Evolutionary conservation across 2,797 vertebrate species (phyloP), one percentile per base, ranked within the genome.

Genomic region (Diglossa cyanea): DNA sequence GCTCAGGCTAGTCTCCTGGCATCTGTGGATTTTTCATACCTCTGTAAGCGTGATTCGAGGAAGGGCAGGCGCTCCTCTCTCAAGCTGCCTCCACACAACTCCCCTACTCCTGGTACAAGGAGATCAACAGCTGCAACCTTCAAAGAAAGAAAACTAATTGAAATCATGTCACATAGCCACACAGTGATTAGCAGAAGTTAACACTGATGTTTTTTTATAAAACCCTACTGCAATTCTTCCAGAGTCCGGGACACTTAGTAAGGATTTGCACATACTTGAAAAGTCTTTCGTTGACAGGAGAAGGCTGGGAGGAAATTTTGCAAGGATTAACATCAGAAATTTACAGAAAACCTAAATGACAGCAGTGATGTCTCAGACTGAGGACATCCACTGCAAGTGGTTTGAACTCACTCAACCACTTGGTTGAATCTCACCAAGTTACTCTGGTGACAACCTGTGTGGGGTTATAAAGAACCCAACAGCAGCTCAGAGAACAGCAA

Each of bases 61-160:
- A 99, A 90, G 72, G 98, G 97, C 82, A 98, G 97, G 73, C 99
- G 98, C 92, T 99, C 99, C 75, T 99, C 99, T 95, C 99, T 98
- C 77, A 99, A 98, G 45, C 99, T 99, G 86, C 99, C 99, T 86
- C 99, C 99, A 76, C 98, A 99, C 86, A 99, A 97, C 96, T 99
- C 99, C 75, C 99, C 99, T n/a, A 99, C 97, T 84, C 98, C 98
- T 54, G 99, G 99, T 84, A 99, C 98, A 2, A 99, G 98, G 37
- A 99, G 99, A 97, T 99, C 99, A 91, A 99, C 98, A 45, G 99
- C 99, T 93, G 99, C 98, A 58, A 98, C 99, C 99, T 99, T 97
- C 30, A 88, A 90, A 88, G 88, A 85, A 79, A 94, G 40, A 71
- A 74, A 90, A 31, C 7, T 24, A 90, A 94, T 3, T 2, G 31